Percentiles rank a stretch among this genome's conserved stretches.
phyloP scores from a whole-genome alignment of 2,797 vertebrate genomes.

The Iguana delicatissima region DNA sequence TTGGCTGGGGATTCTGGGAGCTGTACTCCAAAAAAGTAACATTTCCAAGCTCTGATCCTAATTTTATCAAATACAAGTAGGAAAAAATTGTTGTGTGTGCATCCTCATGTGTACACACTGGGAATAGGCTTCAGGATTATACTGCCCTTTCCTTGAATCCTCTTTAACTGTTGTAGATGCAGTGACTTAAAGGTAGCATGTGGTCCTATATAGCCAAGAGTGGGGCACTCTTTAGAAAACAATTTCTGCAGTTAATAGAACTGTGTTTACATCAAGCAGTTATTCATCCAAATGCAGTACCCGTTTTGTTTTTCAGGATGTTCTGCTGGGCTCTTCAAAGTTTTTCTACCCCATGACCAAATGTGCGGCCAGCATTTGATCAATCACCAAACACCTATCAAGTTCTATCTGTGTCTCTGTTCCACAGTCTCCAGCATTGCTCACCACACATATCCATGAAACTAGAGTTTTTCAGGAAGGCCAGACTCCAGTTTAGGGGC shows the following conservation, averaged over 20 bases:
- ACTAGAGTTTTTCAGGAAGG: background rate
- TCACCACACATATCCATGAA: background rate
- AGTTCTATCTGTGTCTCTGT: background rate
- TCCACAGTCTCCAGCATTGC: background rate
- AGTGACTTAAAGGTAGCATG: background rate
- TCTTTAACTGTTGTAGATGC: background rate
- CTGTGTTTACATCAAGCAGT: background rate
- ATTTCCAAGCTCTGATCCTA: too few species aligned
- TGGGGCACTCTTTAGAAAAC: background rate
- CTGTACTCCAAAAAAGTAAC: too few species aligned
- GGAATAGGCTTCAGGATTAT: background rate
- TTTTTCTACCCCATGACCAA: too few species aligned
- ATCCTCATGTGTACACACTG: too few species aligned
- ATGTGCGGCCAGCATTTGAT: background rate
- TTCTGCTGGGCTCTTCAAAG: too few species aligned
- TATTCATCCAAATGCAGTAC: too few species aligned
- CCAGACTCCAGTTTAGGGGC: background rate
- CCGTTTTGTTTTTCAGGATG: background rate
- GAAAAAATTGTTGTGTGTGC: background rate
- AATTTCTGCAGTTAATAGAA: background rate
- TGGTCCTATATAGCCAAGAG: background rate
- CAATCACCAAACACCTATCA: background rate
- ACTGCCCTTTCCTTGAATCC: background rate
- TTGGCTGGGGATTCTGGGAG: too few species aligned
- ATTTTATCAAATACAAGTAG: background rate